Percentiles rank a stretch among this genome's conserved stretches.
These are phyloP conservation scores for Pseudorhiza aurosa DNA, from an alignment of 30 jellyfish, hydroid and myxozoan genomes.

Conservation along the genomic window DNA sequence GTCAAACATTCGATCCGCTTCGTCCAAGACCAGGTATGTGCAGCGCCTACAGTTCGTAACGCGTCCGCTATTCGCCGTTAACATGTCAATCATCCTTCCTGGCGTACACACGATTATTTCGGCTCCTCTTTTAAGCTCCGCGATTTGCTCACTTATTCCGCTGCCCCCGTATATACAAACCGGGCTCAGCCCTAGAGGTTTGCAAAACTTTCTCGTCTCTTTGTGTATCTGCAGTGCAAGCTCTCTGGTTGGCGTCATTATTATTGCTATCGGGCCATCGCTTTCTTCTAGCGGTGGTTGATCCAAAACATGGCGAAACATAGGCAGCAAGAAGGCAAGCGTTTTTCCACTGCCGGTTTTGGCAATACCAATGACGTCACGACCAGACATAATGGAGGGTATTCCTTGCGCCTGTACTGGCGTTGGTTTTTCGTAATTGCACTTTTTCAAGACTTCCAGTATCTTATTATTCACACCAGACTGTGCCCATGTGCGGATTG, in stretches of 20 bases:
- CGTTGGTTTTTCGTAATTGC: conserved; percentile 93
- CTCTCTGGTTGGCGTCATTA: conserved; percentile 99
- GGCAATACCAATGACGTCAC: conserved; percentile 99
- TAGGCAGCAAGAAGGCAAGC: conserved; percentile 92
- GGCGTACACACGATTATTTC: conserved; percentile 99
- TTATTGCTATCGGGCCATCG: conserved; percentile 99
- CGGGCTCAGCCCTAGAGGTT: conserved; percentile 80
- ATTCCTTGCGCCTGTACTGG: conserved; percentile 99
- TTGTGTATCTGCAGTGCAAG: conserved; percentile 93
- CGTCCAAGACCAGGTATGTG: conserved; percentile 96
- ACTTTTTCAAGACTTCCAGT: conserved; percentile 82
- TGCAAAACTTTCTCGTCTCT: conserved; percentile 88
- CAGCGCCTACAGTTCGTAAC: conserved; percentile 98
- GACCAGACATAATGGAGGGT: conserved; percentile 99
- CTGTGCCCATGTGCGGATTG: conserved; percentile 98
- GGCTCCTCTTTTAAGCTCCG: conserved; percentile 98
- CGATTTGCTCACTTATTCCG: conserved; percentile 98
- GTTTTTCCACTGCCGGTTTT: conserved; percentile 99
- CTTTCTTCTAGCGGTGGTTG: conserved; percentile 87
- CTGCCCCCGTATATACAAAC: conserved; percentile 98
- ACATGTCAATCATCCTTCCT: conserved; percentile 99
- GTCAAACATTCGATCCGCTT: conserved; percentile 99
- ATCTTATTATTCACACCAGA: conserved; percentile 80
- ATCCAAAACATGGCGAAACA: conserved; percentile 98
- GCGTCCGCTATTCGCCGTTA: conserved; percentile 96